Base-by-base conservation (phyloP, 2,797 vertebrate species). In the Phyllotis vaccarum region DNA sequence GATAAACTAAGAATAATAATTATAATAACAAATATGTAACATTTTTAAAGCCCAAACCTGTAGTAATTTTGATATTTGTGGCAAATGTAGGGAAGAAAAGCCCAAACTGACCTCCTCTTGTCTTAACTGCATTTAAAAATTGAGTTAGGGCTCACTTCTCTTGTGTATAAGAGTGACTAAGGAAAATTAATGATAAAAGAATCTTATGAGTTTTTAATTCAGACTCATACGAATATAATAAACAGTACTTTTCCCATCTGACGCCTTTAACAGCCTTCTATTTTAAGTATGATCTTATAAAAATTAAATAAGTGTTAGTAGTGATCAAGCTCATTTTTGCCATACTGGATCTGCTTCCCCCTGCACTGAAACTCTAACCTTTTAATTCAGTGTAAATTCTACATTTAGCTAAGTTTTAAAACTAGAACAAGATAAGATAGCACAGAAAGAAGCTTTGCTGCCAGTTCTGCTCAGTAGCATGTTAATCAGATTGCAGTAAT, bases 401-500 rank as follows among this genome's bases (percentile, higher is more conserved):
- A 87, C 21, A 78, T 68, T 58, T 94, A 92, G 82, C 81, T 70
- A 54, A 85, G 31, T 72, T 72, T 58, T n/a, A 58, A 58, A 94
- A 64, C 86, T 88, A 75, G 92, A 88, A 56, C 43, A 80, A 94
- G 37, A 90, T 81, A 95, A 96, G 89, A 90, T 66, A 90, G 76
- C 91, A 60, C 60, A 88, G 81, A 96, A 95, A 92, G 58, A 96
- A 70, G n/a, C 72, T 91, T 86, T 93, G 43, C 94, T 97, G 93
- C 96, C 94, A 93, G 40, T 95, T 96, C 88, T 89, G 60, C 74
- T 97, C 96, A 95, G 52, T 46, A 91, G 93, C 88, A 95, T 95
- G 96, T 86, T 97, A 97, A 98, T 97, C 96, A 97, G 95, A 96
- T 96, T 96, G 86, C 86, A 43, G 90, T 97, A 97, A 97, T 96